phyloP scores from a whole-genome alignment of 1,140 invertebrate genomes.

The Sinella curviseta region DNA sequence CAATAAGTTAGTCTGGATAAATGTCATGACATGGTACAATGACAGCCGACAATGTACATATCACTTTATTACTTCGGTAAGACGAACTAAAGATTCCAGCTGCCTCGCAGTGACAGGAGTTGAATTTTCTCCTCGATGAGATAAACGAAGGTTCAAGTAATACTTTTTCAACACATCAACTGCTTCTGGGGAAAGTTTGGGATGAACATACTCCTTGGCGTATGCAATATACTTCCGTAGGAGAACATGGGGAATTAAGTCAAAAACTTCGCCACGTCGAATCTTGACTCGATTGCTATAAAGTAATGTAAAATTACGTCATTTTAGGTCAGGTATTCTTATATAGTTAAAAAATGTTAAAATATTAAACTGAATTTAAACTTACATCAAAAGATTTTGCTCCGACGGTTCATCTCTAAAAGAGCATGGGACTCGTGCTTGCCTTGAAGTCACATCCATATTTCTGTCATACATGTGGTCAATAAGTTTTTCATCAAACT shows the following conservation, averaged over 20 bases:
- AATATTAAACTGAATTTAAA: neutral
- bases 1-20: neutral
- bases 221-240: slow-evolving; percentile 90
- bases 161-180: slow-evolving; percentile 72
- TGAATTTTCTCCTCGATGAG: slow-evolving; percentile 63
- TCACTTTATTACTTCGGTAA: slow-evolving; percentile 69
- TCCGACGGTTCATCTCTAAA: neutral
- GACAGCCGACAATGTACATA: neutral
- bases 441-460: neutral
- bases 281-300: slow-evolving; percentile 66
- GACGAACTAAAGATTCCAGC: slow-evolving; percentile 81
- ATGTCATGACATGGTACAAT: too few species aligned
- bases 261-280: slow-evolving; percentile 63
- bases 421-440: neutral
- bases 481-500: slow-evolving; percentile 74
- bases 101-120: slow-evolving; percentile 80
- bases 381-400: neutral
- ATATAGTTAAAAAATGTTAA: neutral
- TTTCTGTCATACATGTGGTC: slow-evolving; percentile 65
- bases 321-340: neutral
- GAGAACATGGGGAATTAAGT: slow-evolving; percentile 71
- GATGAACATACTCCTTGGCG: slow-evolving; percentile 83
- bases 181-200: slow-evolving; percentile 71
- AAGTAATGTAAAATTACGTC: slow-evolving; percentile 5
- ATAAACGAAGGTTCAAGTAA: slow-evolving; percentile 75